Evolutionary conservation across 1,140 invertebrate genomes (phyloP), one percentile per base, ranked within the genome.

Genomic region (Zaprionus africanus): DNA sequence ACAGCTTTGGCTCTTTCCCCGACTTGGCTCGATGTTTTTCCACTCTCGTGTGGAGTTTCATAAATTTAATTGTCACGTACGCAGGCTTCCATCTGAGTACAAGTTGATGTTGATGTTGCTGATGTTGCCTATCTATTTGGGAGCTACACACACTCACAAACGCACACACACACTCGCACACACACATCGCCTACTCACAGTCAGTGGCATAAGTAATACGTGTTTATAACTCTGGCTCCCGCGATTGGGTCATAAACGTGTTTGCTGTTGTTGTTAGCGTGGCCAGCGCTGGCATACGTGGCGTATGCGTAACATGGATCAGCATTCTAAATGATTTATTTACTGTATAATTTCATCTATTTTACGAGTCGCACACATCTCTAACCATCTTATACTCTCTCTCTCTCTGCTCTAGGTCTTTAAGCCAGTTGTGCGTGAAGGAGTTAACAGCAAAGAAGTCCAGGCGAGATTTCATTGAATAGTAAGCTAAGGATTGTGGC

Each of bases 61-160:
- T 90, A 90, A 80, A 90, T 90, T 90, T 90, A 90, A 90, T 90
- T 90, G 85, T 90, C 85, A 90, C 85, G 85, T 90, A 90, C 85
- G 76, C 59, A 73, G 49, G 67, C 53, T 51, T 51, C 34, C 46
- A 63, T 31, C 56, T 63, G 24, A 26, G 41, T 59, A 38, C 46
- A 24, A 51, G 46, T 51, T 51, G 46, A 51, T 51, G 46, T 51
- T 51, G 46, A 49, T 49, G 43, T 12, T 49, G 43, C n/a, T 46
- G 43, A n/a, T 46, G 46, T 66, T 38, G 61, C 19, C 31, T 53
- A 54, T 64, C 54, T 70, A 56, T 76, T 76, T 63, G 71, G 63
- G 38, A 51, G 59, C 31, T 2, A 61, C n/a, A 46, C 24, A 19
- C 59, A 28, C 15, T 13, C 56, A 28, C 22, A 43, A 15, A 4